A percentile compares a stretch with the other conserved stretches of the same genome.
phyloP scores from a whole-genome alignment of 1,140 invertebrate genomes.

The Ceratitis capitata region DNA sequence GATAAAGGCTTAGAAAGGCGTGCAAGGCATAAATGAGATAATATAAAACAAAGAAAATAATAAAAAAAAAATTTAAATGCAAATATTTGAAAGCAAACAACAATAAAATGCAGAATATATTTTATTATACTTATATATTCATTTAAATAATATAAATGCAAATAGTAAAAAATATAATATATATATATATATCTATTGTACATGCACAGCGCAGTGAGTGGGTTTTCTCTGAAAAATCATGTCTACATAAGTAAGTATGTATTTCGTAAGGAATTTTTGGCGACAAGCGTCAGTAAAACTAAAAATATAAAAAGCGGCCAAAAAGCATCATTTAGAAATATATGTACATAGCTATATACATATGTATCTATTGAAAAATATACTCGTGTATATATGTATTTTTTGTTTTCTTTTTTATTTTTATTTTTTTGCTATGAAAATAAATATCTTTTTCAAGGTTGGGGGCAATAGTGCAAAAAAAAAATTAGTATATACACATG shows the following conservation, averaged over 20 bases:
- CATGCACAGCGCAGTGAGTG: too few species aligned
- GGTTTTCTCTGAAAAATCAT: not conserved
- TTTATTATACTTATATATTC: not conserved
- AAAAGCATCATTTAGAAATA: not conserved
- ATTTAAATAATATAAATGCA: not conserved
- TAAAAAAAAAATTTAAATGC: not conserved
- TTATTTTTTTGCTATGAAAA: not conserved
- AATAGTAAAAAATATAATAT: not conserved
- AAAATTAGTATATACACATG: not conserved
- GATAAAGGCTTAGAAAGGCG: too few species aligned
- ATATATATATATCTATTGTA: not conserved
- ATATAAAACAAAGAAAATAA: too few species aligned
- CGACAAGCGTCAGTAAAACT: not conserved
- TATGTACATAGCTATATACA: not conserved
- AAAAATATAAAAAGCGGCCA: not conserved
- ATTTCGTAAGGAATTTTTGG: not conserved
- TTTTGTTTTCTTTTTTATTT: not conserved
- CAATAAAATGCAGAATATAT: not conserved
- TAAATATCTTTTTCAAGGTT: not conserved
- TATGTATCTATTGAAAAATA: not conserved
- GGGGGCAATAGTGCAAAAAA: not conserved
- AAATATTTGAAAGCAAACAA: not conserved
- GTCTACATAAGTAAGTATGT: not conserved
- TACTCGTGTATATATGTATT: not conserved
- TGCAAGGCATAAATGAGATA: too few species aligned